These are phyloP conservation scores for Alces alces DNA, from an alignment of 2,113 vertebrate genomes.

Conservation along the genomic window DNA sequence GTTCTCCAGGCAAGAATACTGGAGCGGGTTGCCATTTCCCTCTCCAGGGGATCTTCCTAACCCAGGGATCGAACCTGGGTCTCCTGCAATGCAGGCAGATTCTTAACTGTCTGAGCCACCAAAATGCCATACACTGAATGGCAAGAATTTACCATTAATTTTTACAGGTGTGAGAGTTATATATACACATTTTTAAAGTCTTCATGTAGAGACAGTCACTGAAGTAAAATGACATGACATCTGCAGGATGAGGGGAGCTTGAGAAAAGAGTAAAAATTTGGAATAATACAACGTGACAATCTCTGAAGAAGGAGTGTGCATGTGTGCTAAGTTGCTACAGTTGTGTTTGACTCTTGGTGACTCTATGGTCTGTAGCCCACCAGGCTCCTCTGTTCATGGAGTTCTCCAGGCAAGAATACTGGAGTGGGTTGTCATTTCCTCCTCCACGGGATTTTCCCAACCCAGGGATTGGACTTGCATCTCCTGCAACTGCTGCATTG, in stretches of 20 bases:
- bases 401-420: background rate
- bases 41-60: background rate
- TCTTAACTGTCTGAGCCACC: background rate
- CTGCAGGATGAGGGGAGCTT: background rate
- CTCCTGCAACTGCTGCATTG: background rate
- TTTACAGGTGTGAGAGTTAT: background rate
- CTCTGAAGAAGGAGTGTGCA: background rate
- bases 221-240: background rate
- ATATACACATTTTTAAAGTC: background rate
- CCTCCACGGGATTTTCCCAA: background rate
- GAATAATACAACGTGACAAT: background rate
- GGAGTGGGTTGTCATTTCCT: background rate
- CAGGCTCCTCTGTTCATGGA: background rate
- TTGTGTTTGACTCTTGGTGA: background rate
- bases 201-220: background rate
- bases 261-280: background rate
- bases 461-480: background rate
- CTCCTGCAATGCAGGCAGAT: background rate
- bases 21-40: background rate
- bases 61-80: background rate
- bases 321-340: background rate
- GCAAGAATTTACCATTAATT: background rate
- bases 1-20: background rate
- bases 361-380: background rate
- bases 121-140: background rate